Evolutionary conservation across 35 echinoderm and acorn worm species (phyloP), one percentile per base, ranked within the genome.

Genomic region (Anneissia japonica): DNA sequence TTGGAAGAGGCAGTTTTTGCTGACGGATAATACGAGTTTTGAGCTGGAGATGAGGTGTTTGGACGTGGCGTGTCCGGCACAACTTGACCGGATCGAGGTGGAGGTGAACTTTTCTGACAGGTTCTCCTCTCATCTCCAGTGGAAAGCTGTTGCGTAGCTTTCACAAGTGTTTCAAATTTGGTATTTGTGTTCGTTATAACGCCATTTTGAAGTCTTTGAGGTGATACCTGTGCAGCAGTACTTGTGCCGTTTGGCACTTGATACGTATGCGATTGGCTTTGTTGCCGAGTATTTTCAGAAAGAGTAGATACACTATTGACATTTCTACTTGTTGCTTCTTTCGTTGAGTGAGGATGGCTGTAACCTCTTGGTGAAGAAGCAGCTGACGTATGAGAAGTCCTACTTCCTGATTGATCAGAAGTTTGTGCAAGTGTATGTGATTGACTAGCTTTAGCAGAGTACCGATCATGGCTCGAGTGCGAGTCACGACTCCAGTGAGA

Each of bases 71-170:
- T 6, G 11, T 64, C 51, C 11, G 21, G 10, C 11, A 64, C 51
- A 2, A 19, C 10, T 2, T 23, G 4, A 6, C 40, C 51, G 11
- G 51, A 26, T 12, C 51, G 51, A 64, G 5, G 11, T 64, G 51
- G 51, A 64, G 51, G 26, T 19, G 51, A 64, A 64, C 79, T 36
- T 40, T 37, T 36, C 36, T 35, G 36, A 30, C 32, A 36, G 0
- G 79, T 81, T 81, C 38, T 81, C 16, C 79, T 38, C 31, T 81
- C 79, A 0, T 81, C 79, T 81, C 38, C 79, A 14, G 23, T 81
- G 28, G 40, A 35, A 81, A 81, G 79, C 37, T 81, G 79, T 40
- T 81, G 79, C 28, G 79, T 81, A 7, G 37, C 79, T 81, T 81
- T 36, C 21, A 81, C 38, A 39, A 81, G 79, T 35, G 79, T 38